Evolutionary conservation across 2,113 vertebrate genomes (phyloP).

Genomic region (Macroglossus sobrinus): DNA sequence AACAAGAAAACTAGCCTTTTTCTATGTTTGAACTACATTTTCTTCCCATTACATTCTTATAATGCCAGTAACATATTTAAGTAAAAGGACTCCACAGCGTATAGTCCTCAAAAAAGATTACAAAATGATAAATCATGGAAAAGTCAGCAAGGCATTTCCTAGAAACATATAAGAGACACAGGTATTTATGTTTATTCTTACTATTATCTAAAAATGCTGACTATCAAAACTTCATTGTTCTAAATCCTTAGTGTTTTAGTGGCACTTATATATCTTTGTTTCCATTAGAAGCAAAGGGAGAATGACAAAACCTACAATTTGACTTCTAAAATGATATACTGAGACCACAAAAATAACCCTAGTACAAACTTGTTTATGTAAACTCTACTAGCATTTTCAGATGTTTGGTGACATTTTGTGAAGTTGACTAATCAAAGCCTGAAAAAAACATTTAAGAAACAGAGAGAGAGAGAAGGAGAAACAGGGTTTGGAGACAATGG

Average conservation of each 20-base stretch:
- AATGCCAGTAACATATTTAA: slow-evolving; percentile 31
- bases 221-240: not conserved
- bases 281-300: slow-evolving; percentile 42
- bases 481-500: not conserved
- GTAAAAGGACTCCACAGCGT: not conserved
- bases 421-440: not conserved
- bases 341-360: not conserved
- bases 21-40: slow-evolving; percentile 32
- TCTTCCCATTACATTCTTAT: slow-evolving; percentile 31
- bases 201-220: not conserved
- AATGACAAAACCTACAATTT: slow-evolving; percentile 8
- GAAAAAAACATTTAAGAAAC: not conserved
- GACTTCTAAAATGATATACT: slow-evolving; percentile 55
- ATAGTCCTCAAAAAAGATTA: slow-evolving; percentile 5
- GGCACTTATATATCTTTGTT: slow-evolving; percentile 4
- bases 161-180: not conserved
- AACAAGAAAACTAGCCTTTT: slow-evolving; percentile 46
- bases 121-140: not conserved
- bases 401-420: not conserved
- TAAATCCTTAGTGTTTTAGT: not conserved
- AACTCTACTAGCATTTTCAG: not conserved
- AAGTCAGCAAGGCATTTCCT: not conserved
- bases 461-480: not conserved
- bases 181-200: not conserved
- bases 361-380: not conserved